Evolutionary conservation across 2,113 vertebrate genomes (phyloP), one percentile per base, ranked within the genome.

Genomic region (Syngnathus floridae): DNA sequence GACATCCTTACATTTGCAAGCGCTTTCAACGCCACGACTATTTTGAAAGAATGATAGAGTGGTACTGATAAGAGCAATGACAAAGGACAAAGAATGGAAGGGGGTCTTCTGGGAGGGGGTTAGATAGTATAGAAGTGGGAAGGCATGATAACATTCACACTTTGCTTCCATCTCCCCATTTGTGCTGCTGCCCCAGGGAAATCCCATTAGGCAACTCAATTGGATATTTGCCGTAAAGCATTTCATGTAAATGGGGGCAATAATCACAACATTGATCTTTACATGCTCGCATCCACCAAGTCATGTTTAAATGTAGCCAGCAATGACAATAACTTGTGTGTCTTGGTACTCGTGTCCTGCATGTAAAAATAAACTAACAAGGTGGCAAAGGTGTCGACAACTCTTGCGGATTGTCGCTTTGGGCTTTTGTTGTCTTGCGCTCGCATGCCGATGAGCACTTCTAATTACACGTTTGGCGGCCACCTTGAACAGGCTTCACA

Each of bases 1-100:
- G 89, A 84, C 87, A 79, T 81, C 83, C 85, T 88, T 71, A 86
- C 81, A 91, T 87, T 90, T 89, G 87, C 84, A 86, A 88, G 86
- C 79, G 82, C 79, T 87, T 84, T 84, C 75, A 87, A 82, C 68
- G 79, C 80, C 84, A 71, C 74, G 58, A 80, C 79, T 83, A 68
- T 82, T 87, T 82, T 81, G 79, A 84, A 81, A 86, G 86, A 91
- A 86, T 89, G 90, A 91, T 88, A 83, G 85, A 91, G 88, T 90
- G 84, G 77, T n/a, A 48, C 86, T 89, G 91, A 91, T 91, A 91
- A 91, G 82, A 81, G 80, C 67, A 71, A 85, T 84, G 86, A 89
- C 86, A 86, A 89, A 87, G 78, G 77, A 86, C 82, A 84, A 84
- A 84, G 86, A 80, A 76, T 77, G 78, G 79, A 48, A 57, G 77